Evolutionary conservation across 2,888 invertebrate species (phyloP).

Genomic region (Lasioglossum lativentre): DNA sequence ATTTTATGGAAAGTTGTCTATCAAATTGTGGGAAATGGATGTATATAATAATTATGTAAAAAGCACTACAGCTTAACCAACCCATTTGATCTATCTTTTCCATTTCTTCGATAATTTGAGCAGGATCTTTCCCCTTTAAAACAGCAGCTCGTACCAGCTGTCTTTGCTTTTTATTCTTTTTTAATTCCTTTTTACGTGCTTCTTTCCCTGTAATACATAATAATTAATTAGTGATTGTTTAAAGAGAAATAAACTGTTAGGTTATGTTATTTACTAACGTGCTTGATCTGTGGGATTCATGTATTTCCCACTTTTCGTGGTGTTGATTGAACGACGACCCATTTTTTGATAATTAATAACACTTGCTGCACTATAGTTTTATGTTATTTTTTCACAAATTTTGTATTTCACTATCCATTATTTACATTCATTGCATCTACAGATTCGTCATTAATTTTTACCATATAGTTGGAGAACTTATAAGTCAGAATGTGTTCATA

Average conservation of each 20-base stretch:
- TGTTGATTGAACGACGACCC: slow-evolving; percentile 98
- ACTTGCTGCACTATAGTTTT: slow-evolving; percentile 23
- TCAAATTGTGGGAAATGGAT: background rate
- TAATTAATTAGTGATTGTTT: slow-evolving; percentile 36
- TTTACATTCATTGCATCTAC: slow-evolving; percentile 50
- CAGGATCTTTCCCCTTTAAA: slow-evolving; percentile 98
- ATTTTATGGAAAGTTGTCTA: background rate
- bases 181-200: slow-evolving; percentile 97
- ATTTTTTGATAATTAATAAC: slow-evolving; percentile 86
- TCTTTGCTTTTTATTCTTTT: slow-evolving; percentile 99
- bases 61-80: slow-evolving; percentile 81
- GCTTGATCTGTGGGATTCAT: slow-evolving; percentile 99
- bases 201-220: slow-evolving; percentile 91
- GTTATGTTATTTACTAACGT: slow-evolving; percentile 88
- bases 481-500: background rate
- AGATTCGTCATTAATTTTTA: background rate
- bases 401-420: slow-evolving; percentile 41
- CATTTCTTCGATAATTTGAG: slow-evolving; percentile 97
- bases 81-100: slow-evolving; percentile 99
- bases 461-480: background rate
- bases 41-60: background rate
- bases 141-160: slow-evolving; percentile 98
- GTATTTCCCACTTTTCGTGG: slow-evolving; percentile 99
- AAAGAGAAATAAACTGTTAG: slow-evolving; percentile 33
- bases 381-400: slow-evolving; percentile 29